Evolutionary conservation across 1,140 invertebrate genomes (phyloP).

Genomic region (Contarinia nasturtii): DNA sequence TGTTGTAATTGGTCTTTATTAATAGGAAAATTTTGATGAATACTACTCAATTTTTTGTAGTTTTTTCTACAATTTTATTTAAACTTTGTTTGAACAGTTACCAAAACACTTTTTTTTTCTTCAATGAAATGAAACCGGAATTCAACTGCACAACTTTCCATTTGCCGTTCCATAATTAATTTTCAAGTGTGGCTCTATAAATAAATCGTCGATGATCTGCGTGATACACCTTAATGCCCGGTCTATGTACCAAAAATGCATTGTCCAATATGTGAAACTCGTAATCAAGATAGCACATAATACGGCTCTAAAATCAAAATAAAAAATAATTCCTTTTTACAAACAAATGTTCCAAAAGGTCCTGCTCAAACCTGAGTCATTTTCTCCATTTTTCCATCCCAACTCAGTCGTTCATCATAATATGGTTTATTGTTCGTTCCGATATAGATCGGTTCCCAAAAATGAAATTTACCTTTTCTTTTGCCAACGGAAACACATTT

Average conservation of each 20-base stretch:
- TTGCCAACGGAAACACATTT: too few relatives aligned
- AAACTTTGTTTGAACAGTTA: too few relatives aligned
- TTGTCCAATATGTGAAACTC: conserved; percentile 81
- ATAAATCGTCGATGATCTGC: conserved; percentile 64
- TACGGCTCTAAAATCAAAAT: conserved; percentile 45
- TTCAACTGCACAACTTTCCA: too few relatives aligned
- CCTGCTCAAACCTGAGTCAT: conserved; percentile 65
- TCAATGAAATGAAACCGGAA: too few relatives aligned
- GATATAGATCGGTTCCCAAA: conserved; percentile 84
- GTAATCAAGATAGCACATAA: conserved; percentile 69
- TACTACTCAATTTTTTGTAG: too few relatives aligned
- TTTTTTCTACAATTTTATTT: too few relatives aligned
- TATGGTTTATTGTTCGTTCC: conserved; percentile 70
- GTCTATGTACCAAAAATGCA: conserved; percentile 71
- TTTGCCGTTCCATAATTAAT: conserved; percentile 58
- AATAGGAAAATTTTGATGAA: too few relatives aligned
- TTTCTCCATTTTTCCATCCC: conserved; percentile 81
- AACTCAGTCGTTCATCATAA: conserved; percentile 72
- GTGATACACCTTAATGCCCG: conserved; percentile 63
- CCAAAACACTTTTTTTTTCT: too few relatives aligned
- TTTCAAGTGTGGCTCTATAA: conserved; percentile 66
- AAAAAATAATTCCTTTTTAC: not conserved
- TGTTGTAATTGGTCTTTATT: too few relatives aligned
- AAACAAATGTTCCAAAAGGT: conserved; percentile 2
- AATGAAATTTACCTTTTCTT: conserved; percentile 54